Conservation (phyloP, 2,888 invertebrate species). For the Gasteruption jaculator region DNA sequence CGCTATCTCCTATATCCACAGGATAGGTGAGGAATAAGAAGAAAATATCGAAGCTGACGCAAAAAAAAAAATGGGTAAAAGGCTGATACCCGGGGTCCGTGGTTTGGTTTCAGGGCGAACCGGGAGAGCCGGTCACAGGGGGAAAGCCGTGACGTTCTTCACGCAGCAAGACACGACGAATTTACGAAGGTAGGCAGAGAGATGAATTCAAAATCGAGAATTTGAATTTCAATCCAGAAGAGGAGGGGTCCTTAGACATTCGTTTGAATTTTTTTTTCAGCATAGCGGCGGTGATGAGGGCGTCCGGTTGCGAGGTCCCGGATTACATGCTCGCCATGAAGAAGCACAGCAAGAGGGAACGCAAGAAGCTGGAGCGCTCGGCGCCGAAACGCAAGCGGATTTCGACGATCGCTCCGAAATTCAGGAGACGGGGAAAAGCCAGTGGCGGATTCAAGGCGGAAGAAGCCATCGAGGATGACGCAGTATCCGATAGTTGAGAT, state of each 20-base stretch:
- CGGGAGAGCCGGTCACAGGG: constrained; percentile 86
- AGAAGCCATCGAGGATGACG: too few relatives aligned
- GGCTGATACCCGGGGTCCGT: too few relatives aligned
- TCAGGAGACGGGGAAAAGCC: too few relatives aligned
- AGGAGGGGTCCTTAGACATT: neutral
- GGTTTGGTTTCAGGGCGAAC: constrained; percentile 68
- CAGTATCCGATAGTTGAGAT: too few relatives aligned
- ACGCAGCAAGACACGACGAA: constrained; percentile 84
- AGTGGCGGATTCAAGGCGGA: too few relatives aligned
- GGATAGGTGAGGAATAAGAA: constrained; percentile 58
- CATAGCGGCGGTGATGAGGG: constrained; percentile 84
- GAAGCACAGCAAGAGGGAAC: constrained; percentile 61
- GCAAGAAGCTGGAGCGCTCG: constrained; percentile 53
- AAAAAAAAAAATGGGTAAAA: too few relatives aligned
- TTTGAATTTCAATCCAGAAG: constrained; percentile 1
- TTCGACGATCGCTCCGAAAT: constrained; percentile 56
- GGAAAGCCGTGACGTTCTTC: constrained; percentile 91
- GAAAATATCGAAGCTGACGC: too few relatives aligned
- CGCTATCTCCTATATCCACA: constrained; percentile 85
- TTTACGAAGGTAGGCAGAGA: constrained; percentile 70
- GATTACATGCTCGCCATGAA: constrained; percentile 81
- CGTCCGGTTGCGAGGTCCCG: constrained; percentile 90
- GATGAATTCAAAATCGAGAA: too few relatives aligned
- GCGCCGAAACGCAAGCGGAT: constrained; percentile 68
- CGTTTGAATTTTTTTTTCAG: constrained; percentile 51